phyloP scores from a whole-genome alignment of 1,140 invertebrate species.

The Mya arenaria region DNA sequence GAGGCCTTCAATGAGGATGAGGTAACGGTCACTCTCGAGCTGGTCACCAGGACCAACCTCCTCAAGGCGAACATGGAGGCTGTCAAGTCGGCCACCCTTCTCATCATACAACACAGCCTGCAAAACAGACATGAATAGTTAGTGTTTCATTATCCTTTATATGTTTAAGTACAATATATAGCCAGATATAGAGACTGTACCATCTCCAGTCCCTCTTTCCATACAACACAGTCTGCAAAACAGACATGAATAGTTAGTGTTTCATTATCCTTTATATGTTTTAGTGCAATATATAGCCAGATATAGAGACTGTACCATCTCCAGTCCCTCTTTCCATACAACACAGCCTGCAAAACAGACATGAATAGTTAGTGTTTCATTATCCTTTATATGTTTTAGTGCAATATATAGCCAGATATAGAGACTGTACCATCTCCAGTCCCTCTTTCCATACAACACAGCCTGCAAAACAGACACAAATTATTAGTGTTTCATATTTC shows the following conservation, averaged over 20 bases:
- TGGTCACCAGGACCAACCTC: conserved; percentile 67
- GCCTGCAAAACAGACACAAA: conserved; percentile 58
- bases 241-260: not conserved
- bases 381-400: too few species aligned
- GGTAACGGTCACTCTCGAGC: conserved; percentile 71
- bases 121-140: conserved; percentile 14
- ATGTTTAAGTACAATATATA: too few species aligned
- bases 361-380: too few species aligned
- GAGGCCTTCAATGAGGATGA: conserved; percentile 68
- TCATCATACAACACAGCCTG: conserved; percentile 73
- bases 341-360: conserved; percentile 62
- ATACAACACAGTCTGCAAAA: conserved; percentile 68
- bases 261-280: too few species aligned
- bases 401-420: too few species aligned
- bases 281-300: conserved; percentile 35
- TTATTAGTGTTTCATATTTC: too few species aligned
- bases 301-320: conserved; percentile 69
- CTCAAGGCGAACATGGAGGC: conserved; percentile 63
- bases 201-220: conserved; percentile 69
- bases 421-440: conserved; percentile 64
- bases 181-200: conserved; percentile 67
- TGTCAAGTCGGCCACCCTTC: conserved; percentile 68
- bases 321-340: conserved; percentile 70
- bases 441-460: conserved; percentile 71
- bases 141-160: too few species aligned